These are phyloP conservation scores for Plecotus auritus DNA, from an alignment of 2,113 vertebrate species.

Conservation along the genomic window DNA sequence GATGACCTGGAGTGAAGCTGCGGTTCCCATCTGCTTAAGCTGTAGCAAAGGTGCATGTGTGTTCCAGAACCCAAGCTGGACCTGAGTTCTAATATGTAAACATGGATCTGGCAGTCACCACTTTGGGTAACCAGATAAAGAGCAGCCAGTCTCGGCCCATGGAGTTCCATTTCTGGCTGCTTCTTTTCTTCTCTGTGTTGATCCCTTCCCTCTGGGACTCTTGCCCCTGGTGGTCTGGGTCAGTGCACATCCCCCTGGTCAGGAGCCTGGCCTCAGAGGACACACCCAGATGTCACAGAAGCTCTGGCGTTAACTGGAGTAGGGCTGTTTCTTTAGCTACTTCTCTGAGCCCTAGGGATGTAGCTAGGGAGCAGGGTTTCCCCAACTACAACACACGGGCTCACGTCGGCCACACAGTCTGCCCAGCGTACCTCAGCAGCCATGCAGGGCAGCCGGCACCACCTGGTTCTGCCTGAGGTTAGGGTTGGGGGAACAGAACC, in stretches of 20 bases:
- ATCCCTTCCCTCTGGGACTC: background rate
- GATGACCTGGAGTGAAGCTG: background rate
- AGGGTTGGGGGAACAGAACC: no score
- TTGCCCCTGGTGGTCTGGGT: background rate
- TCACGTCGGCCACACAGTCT: background rate
- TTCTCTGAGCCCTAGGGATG: background rate
- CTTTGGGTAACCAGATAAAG: background rate
- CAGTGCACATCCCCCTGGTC: background rate
- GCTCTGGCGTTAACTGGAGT: background rate
- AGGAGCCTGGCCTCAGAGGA: background rate
- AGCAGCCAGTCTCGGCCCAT: background rate
- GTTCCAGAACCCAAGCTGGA: background rate
- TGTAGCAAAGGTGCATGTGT: background rate
- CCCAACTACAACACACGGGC: background rate
- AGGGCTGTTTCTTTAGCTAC: background rate
- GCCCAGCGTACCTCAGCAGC: background rate
- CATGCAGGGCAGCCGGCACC: fast-evolving
- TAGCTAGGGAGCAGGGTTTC: background rate
- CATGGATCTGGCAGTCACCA: background rate
- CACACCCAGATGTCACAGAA: background rate
- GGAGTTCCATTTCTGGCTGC: background rate
- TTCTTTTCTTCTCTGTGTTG: background rate
- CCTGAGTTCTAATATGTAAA: background rate
- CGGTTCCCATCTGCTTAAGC: background rate
- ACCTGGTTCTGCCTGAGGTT: background rate